Evolutionary conservation across 2,888 invertebrate genomes (phyloP), one percentile per base, ranked within the genome.

Genomic region (Taphrorychus bicolor): DNA sequence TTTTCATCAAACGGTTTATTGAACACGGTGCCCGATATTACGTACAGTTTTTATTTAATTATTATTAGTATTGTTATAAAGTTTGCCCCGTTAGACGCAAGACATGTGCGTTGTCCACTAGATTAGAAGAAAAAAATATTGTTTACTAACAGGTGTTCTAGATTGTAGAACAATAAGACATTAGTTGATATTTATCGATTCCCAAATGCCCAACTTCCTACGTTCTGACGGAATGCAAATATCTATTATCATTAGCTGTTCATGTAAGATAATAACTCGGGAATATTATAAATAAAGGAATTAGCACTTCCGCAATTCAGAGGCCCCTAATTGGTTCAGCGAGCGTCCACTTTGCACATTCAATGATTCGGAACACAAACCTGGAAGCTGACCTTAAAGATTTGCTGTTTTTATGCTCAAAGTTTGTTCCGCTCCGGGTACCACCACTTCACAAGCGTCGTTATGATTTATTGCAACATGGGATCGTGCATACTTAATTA

Each of bases 381-480:
- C 56, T 45, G 51, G 66, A 32, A 59, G 60, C 48, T 53, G 45
- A 59, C 60, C 56, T 60, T 60, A 56, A 56, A 56, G 40, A 59
- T 60, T 56, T 24, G 24, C 51, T 22, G 22, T 60, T 45, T 66
- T 66, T 59, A 65, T 65, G 65, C 42, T 24, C 58, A 65, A 65
- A 42, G 51, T 58, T 49, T 49, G 49, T 56, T 54, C 59, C 16
- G 52, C 11, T 49, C 42, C 21, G 42, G 54, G 56, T 53, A 51
- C 59, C 59, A 59, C 59, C 65, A 59, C 45, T 59, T 59, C 54
- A 23, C 58, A 59, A 45, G 51, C 52, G 64, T 45, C 48, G 53
- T 66, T 66, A 66, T 66, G 56, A 66, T 66, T 66, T 66, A 60
- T 66, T 23, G 22, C 56, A 60, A 66, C 60, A 56, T 56, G 56